Evolutionary conservation across 2,113 vertebrate species (phyloP).

Genomic region (Sinocyclocheilus maitianheensis): DNA sequence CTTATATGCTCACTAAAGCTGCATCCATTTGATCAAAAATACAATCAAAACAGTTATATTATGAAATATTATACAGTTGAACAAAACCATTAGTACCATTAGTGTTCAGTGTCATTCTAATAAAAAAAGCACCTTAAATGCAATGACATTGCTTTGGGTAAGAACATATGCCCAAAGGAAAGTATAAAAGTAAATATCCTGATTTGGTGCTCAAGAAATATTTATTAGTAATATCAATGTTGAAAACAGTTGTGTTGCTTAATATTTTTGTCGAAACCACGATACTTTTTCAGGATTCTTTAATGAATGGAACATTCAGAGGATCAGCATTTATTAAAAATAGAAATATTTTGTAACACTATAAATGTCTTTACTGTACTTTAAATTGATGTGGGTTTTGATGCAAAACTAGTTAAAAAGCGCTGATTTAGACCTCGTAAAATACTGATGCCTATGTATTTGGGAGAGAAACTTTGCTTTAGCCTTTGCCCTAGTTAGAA

Average conservation of each 20-base stretch:
- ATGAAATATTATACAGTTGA: not conserved
- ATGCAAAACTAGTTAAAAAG: not conserved
- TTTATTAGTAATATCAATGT: no score
- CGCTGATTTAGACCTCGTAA: not conserved
- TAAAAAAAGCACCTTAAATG: not conserved
- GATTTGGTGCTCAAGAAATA: not conserved
- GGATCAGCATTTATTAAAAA: not conserved
- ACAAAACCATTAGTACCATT: not conserved
- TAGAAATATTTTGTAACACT: not conserved
- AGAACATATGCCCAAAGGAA: not conserved
- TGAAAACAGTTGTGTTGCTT: no score
- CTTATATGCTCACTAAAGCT: not conserved
- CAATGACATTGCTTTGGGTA: not conserved
- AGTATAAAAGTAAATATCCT: not conserved
- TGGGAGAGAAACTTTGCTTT: conserved; percentile 14
- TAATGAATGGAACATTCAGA: no score
- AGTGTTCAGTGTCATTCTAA: not conserved
- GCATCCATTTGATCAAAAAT: not conserved
- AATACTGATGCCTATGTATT: not conserved
- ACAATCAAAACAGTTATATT: not conserved
- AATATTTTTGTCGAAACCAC: no score
- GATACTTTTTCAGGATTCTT: no score
- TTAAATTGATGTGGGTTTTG: not conserved
- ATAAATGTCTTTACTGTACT: not conserved
- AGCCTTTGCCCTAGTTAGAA: conserved; percentile 34